A percentile compares a stretch with the other conserved stretches of the same genome.
Conservation (phyloP, 1,140 invertebrate species). For the Papilio polyxenes region DNA sequence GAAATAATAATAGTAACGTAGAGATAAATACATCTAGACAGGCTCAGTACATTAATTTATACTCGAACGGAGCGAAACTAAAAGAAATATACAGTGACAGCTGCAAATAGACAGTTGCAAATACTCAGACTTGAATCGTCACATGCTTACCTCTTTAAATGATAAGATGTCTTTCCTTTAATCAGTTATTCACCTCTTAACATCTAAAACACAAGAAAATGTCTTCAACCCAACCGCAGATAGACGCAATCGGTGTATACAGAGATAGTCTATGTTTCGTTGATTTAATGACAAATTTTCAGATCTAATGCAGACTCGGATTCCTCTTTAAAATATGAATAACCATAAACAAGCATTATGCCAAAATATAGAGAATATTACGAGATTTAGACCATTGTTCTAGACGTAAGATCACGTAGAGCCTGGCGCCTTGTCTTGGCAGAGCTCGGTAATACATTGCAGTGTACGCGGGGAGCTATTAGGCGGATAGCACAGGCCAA, state of each 20-base stretch:
- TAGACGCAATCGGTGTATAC: not conserved
- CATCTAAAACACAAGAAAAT: not conserved
- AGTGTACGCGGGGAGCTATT: slow-evolving; percentile 42
- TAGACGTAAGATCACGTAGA: slow-evolving; percentile 1
- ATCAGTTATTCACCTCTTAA: slow-evolving; percentile 1
- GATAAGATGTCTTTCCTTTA: not conserved
- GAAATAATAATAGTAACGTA: not conserved
- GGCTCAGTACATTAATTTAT: not conserved
- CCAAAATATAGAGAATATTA: no score
- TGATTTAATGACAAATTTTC: no score
- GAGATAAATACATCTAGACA: not conserved
- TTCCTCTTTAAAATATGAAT: not conserved
- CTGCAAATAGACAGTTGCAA: no score
- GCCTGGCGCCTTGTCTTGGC: slow-evolving; percentile 23
- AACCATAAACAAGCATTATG: no score
- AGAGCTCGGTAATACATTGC: slow-evolving; percentile 23
- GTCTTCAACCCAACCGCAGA: not conserved
- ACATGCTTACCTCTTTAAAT: not conserved
- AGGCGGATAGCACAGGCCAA: slow-evolving; percentile 42
- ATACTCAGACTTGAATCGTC: not conserved
- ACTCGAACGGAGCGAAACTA: not conserved
- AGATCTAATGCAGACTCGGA: no score
- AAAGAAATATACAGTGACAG: not conserved
- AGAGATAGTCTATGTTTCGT: no score
- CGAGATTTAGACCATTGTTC: no score